These are phyloP conservation scores for Capra hircus DNA, from an alignment of 2,113 vertebrate genomes.

Conservation along the genomic window DNA sequence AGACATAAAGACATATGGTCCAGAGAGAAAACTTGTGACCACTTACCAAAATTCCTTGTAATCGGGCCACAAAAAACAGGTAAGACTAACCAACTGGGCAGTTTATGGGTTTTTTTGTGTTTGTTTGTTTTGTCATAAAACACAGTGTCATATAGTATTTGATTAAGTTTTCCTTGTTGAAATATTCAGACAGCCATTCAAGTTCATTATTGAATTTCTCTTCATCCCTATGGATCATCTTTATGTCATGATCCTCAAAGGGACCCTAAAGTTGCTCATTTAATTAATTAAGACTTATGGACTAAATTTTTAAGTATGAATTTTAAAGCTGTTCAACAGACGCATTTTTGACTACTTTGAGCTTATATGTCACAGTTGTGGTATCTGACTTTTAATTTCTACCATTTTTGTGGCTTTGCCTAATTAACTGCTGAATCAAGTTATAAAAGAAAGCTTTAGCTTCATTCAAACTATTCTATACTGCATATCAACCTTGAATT, in stretches of 20 bases:
- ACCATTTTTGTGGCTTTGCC: neutral
- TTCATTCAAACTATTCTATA: neutral
- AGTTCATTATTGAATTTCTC: neutral
- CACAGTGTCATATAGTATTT: neutral
- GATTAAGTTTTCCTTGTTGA: neutral
- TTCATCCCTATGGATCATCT: neutral
- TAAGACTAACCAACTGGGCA: slow-evolving; percentile 35
- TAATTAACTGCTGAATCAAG: neutral
- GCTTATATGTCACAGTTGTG: neutral
- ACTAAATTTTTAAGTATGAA: neutral
- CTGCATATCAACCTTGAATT: neutral
- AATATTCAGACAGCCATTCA: neutral
- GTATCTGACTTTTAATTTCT: neutral
- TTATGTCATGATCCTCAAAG: neutral
- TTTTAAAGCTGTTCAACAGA: neutral
- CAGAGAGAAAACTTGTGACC: slow-evolving; percentile 85
- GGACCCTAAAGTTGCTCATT: neutral
- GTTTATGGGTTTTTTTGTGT: neutral
- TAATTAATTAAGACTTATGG: neutral
- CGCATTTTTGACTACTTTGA: neutral
- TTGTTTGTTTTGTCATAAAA: neutral
- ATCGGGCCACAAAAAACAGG: slow-evolving; percentile 89
- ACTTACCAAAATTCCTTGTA: slow-evolving; percentile 85
- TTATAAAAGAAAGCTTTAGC: neutral
- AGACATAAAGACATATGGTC: slow-evolving; percentile 88